Base-by-base conservation (phyloP, 2,113 vertebrate genomes). In the Pseudorhombus dupliciocellatus region DNA sequence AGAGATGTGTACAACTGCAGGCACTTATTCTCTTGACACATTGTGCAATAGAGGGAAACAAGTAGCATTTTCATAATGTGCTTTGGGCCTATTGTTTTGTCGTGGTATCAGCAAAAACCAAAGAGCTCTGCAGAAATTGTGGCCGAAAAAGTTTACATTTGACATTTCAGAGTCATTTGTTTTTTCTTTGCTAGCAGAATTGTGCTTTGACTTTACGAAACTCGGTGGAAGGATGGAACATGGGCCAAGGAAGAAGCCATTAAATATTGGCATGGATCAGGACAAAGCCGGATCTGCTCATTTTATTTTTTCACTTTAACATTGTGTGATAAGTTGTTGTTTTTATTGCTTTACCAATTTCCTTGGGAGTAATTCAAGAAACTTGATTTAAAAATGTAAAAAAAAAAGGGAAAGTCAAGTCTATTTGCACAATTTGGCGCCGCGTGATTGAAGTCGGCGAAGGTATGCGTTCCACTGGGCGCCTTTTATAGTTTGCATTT, bases 51-150 rank as follows among this genome's bases (percentile, higher is more conserved):
- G 58, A 62, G 50, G 65, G 28, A 73, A 61, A 25, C 57, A 46
- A 64, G 62, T 68, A 51, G 85, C 82, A 81, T 87, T 76, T 85
- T 84, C 75, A 86, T 83, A 75, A 83, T 60, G 63, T 70, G 50
- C 62, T 31, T 24, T 7, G 31, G 66, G 37, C 51, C 7, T 50
- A 18, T 11, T 60, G 50, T 52, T 79, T 83, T 84, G 72, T 77
- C 71, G 48, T 46, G 16, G 52, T 50, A 59, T 73, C 58, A n/a
- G 70, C 4, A 28, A 79, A 56, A 87, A 69, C 52, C 40, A 67
- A 67, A 74, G 48, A 55, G 21, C 63, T 4, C 22, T 44, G 58
- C 77, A 46, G 16, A 46, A 46, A 46, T 15, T 46, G 42, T 46
- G 42, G 42, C 18, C 3, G 42, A 46, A 40, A 16, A 46, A 22